Base-by-base conservation (phyloP, 2,888 invertebrate genomes). In the Sminthurinus aureus region DNA sequence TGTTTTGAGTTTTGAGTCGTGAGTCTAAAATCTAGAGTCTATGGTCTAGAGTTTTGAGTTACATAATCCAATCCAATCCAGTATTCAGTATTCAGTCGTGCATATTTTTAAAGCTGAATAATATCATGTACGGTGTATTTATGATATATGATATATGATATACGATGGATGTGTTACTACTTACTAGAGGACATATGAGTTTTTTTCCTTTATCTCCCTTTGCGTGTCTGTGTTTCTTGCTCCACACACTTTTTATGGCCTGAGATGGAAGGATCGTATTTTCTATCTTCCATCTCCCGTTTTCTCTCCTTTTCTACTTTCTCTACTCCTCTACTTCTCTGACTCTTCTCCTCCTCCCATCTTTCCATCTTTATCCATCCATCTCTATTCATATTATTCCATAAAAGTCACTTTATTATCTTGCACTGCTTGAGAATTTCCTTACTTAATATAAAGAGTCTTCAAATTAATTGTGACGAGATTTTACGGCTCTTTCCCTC, bases 401-500 rank as follows among this genome's bases (percentile, higher is more conserved):
- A 75, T 75, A 75, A 75, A 75, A 75, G 75, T 75, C 75, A 76
- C 22, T 76, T 76, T 76, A 76, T 76, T 76, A 76, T 76, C 76
- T 76, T 15, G 71, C 71, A 71, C 71, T 71, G 71, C 71, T 71
- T 71, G 71, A 71, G 71, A 22, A 71, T 71, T 71, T 24, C 71
- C 71, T 71, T 24, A 24, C 71, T 71, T 71, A 24, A 71, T 71
- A 71, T 71, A 22, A 71, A 71, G 26, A 71, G 71, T 13, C 71
- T 71, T 22, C 22, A 26, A 71, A 71, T 24, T 71, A 26, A 71
- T 24, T 71, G 24, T 13, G 22, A 22, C 20, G 71, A 71, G 13
- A 24, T 71, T 71, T 71, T 71, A 69, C 26, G 71, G 71, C 18
- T 58, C 58, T 58, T 71, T 24, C 15, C 71, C 24, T n/a, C n/a